These are phyloP conservation scores for Epinotia demarniana DNA, from an alignment of 2,888 invertebrate genomes.

Conservation along the genomic window DNA sequence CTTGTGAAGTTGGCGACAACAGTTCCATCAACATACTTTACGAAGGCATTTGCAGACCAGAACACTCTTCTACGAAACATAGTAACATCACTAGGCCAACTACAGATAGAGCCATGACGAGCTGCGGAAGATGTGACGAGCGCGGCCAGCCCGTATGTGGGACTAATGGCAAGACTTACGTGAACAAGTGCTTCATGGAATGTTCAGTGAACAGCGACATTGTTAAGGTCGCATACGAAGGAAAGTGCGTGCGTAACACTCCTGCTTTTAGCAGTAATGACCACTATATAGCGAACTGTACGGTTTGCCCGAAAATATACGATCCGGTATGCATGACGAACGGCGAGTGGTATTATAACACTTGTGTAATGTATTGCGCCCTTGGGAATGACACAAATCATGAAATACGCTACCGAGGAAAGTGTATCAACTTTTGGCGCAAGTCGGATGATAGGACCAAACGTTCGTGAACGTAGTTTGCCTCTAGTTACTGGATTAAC, in stretches of 20 bases:
- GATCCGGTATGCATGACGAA: slow-evolving; percentile 69
- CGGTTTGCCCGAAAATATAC: slow-evolving; percentile 64
- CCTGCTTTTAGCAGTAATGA: not conserved
- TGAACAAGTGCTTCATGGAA: not conserved
- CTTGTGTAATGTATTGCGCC: slow-evolving; percentile 65
- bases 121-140: not conserved
- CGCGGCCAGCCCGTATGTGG: not conserved
- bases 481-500: no score
- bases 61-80: not conserved
- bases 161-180: not conserved
- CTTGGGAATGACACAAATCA: slow-evolving; percentile 44
- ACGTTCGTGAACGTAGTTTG: not conserved
- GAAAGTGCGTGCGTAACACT: not conserved
- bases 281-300: not conserved
- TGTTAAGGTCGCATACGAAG: not conserved
- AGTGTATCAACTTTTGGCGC: slow-evolving; percentile 64
- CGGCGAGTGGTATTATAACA: slow-evolving; percentile 65
- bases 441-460: not conserved
- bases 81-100: not conserved
- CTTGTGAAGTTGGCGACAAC: slow-evolving; percentile 4
- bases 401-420: slow-evolving; percentile 60
- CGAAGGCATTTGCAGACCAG: slow-evolving; percentile 2
- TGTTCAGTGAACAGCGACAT: not conserved
- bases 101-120: not conserved
- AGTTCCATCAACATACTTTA: not conserved